A percentile compares a stretch with the other conserved stretches of the same genome.
Conservation (phyloP, 2,113 vertebrate genomes). For the Alexandromys fortis region DNA sequence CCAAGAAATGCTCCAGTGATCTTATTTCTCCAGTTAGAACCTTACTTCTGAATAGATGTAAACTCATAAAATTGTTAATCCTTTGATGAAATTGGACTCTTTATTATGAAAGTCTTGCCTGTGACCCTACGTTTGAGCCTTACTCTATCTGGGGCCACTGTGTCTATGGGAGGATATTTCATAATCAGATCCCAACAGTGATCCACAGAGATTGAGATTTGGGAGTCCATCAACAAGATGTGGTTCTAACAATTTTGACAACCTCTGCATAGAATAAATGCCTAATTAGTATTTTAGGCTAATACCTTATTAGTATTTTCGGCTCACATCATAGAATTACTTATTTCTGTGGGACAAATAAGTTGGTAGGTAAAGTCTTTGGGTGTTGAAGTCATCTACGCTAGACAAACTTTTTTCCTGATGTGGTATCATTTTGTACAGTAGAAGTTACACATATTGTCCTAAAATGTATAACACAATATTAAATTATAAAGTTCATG, state of each 20-base stretch:
- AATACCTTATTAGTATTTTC: not conserved
- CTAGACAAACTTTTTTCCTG: not conserved
- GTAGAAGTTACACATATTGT: not conserved
- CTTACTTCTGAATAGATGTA: not conserved
- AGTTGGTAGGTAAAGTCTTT: slow-evolving; percentile 10
- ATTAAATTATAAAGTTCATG: slow-evolving; percentile 8
- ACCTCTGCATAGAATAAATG: not conserved
- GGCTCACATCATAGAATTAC: not conserved
- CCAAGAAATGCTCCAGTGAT: not conserved
- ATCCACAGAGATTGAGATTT: not conserved
- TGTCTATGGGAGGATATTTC: not conserved
- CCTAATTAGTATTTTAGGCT: not conserved
- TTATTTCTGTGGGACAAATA: slow-evolving; percentile 14
- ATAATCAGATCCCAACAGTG: not conserved
- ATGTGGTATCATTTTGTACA: not conserved
- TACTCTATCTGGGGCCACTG: too few relatives aligned
- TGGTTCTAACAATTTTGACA: not conserved
- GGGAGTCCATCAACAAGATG: not conserved
- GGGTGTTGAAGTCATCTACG: not conserved
- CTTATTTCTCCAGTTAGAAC: not conserved
- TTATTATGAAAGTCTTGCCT: not conserved
- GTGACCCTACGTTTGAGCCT: not conserved
- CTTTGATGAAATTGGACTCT: not conserved
- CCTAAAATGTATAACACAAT: not conserved
- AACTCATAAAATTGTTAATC: not conserved